Conservation (phyloP, 2,797 vertebrate species). For the Crenichthys baileyi region DNA sequence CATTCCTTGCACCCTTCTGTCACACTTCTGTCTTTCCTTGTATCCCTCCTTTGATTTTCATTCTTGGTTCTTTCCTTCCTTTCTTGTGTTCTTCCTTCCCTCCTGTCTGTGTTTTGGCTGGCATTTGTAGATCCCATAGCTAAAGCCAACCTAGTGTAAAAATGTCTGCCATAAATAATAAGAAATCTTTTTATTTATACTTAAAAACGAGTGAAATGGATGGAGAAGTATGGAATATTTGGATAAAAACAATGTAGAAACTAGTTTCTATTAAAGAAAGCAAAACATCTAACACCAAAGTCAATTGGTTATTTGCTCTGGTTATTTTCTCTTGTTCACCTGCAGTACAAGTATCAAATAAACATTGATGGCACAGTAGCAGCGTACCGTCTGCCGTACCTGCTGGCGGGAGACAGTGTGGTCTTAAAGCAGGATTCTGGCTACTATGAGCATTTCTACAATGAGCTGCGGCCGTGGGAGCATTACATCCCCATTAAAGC, state of each 20-base stretch:
- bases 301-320: background rate
- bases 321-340: conserved; percentile 29
- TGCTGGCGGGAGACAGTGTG: conserved; percentile 92
- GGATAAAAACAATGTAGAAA: background rate
- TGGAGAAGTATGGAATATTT: background rate
- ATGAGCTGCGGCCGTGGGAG: conserved; percentile 89
- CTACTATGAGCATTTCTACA: conserved; percentile 98
- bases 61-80: background rate
- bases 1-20: background rate
- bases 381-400: conserved; percentile 94
- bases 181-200: background rate
- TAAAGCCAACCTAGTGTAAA: background rate
- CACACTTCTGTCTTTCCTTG: background rate
- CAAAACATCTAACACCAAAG: background rate
- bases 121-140: background rate
- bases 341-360: conserved; percentile 97
- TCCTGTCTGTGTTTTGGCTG: background rate
- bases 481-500: conserved; percentile 93
- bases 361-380: conserved; percentile 97
- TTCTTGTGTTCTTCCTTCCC: background rate
- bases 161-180: background rate
- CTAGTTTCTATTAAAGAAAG: background rate
- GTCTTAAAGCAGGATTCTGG: conserved; percentile 97
- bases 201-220: background rate
- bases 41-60: background rate